Evolutionary conservation across 30 jellyfish, hydroid and myxozoan genomes (phyloP).

Genomic region (Aurelia coerulea): DNA sequence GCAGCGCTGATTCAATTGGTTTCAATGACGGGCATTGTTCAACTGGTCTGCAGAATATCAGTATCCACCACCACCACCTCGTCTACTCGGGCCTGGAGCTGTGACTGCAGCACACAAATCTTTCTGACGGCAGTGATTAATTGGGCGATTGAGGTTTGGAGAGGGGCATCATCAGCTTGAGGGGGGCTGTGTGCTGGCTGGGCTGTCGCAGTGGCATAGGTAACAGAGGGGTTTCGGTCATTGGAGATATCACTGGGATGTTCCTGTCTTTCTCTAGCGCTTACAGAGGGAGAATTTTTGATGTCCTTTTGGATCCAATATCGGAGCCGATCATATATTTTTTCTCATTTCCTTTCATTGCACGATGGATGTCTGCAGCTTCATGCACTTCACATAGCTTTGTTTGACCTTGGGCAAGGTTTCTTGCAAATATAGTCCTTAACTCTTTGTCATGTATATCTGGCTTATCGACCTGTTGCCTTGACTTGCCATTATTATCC

Average conservation of each 20-base stretch:
- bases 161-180: neutral
- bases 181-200: no score
- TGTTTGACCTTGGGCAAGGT: neutral
- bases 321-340: no score
- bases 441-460: neutral
- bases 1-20: slow-evolving; percentile 1
- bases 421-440: neutral
- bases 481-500: no score
- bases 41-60: neutral
- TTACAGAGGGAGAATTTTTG: no score
- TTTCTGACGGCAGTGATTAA: slow-evolving; percentile 17
- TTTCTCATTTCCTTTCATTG: no score
- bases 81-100: neutral
- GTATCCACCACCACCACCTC: slow-evolving; percentile 11
- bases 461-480: no score
- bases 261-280: no score
- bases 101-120: neutral
- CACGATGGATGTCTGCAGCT: no score
- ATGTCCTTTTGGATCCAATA: no score
- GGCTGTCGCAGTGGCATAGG: no score
- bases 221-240: no score
- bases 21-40: slow-evolving; percentile 5
- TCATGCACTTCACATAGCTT: neutral
- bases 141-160: slow-evolving; percentile 5
- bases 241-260: no score